Evolutionary conservation across 1,140 invertebrate species (phyloP).

Genomic region (Megalopta genalis): DNA sequence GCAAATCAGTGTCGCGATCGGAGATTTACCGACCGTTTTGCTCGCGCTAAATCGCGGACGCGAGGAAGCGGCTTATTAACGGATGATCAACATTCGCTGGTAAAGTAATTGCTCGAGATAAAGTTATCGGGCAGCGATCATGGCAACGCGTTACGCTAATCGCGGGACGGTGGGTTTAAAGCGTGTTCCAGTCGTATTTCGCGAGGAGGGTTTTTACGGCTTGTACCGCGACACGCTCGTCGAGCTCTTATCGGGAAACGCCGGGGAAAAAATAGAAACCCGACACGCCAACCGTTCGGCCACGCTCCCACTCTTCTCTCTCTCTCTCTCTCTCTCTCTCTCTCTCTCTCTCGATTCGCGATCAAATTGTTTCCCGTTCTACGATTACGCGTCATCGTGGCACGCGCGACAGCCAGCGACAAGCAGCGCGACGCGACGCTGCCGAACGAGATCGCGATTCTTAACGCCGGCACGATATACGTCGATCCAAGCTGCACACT

Average conservation of each 20-base stretch:
- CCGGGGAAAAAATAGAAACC: conserved; percentile 26
- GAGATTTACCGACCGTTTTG: background rate
- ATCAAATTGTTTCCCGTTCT: conserved; percentile 23
- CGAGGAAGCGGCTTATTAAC: conserved; percentile 76
- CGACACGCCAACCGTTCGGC: conserved; percentile 38
- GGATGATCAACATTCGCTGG: conserved; percentile 74
- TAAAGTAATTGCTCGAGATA: conserved; percentile 71
- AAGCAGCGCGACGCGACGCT: background rate
- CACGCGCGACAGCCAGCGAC: background rate
- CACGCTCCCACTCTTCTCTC: conserved; percentile 2
- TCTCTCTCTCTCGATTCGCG: conserved; percentile 4
- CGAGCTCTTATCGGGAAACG: conserved; percentile 42
- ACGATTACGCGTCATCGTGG: conserved; percentile 23
- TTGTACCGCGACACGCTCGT: conserved; percentile 49
- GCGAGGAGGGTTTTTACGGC: conserved; percentile 50
- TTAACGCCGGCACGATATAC: too few relatives aligned
- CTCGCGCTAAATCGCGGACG: conserved; percentile 7
- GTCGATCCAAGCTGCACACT: too few relatives aligned
- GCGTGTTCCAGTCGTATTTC: conserved; percentile 44
- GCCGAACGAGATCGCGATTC: too few relatives aligned
- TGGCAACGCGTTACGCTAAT: conserved; percentile 71
- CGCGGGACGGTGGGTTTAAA: conserved; percentile 52
- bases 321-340: background rate
- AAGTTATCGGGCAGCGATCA: conserved; percentile 71
- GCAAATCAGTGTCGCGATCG: background rate